Percentiles rank a stretch among this genome's conserved stretches.
Evolutionary conservation across 2,113 vertebrate species (phyloP).

Genomic region (Upupa epops): DNA sequence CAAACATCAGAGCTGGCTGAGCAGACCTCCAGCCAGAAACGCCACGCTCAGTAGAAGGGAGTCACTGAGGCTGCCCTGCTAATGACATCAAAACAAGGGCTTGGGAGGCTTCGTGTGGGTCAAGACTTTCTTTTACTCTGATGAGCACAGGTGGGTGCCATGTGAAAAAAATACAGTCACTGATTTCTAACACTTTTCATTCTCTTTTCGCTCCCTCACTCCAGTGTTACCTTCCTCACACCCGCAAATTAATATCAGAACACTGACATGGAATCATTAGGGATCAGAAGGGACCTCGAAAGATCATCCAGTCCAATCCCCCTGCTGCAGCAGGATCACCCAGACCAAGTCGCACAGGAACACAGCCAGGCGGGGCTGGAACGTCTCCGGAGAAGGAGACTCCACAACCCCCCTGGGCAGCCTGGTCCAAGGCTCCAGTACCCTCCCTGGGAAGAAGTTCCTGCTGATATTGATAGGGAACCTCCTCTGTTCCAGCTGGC

Average conservation of each 20-base stretch:
- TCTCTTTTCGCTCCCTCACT: not conserved
- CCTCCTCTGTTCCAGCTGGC: no score
- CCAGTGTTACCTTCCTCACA: not conserved
- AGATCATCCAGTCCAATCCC: no score
- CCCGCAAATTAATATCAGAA: not conserved
- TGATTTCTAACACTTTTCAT: not conserved
- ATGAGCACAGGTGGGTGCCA: not conserved
- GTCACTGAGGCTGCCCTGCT: not conserved
- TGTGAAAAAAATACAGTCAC: not conserved
- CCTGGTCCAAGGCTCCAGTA: no score
- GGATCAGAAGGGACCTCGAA: no score
- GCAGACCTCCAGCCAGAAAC: conserved; percentile 4
- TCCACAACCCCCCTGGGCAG: no score
- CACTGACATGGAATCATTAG: not conserved
- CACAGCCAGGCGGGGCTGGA: no score
- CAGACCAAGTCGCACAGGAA: no score
- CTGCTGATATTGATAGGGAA: no score
- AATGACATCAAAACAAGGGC: not conserved
- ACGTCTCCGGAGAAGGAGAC: no score
- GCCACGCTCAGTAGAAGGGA: not conserved
- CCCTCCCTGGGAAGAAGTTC: no score
- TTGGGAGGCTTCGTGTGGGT: not conserved
- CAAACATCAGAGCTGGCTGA: conserved; percentile 32
- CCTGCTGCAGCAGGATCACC: no score
- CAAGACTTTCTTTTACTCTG: not conserved